phyloP scores from a whole-genome alignment of 2,888 invertebrate genomes.

The Philonicus albiceps region DNA sequence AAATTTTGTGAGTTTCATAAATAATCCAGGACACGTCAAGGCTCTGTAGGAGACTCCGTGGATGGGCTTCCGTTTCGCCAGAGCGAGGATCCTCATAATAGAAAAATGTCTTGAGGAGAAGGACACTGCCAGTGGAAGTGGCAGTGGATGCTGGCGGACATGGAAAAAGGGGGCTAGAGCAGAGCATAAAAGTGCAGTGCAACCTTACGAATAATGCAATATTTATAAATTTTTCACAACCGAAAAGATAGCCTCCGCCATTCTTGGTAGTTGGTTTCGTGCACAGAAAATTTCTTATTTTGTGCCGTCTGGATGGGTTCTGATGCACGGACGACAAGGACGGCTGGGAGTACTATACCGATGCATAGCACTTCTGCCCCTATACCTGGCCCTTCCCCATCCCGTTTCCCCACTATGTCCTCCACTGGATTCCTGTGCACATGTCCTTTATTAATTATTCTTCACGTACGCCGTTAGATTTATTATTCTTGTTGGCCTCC shows the following conservation, averaged over 20 bases:
- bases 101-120: slow-evolving; percentile 35
- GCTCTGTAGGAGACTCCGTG: slow-evolving; percentile 37
- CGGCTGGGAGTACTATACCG: background rate
- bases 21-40: slow-evolving; percentile 43
- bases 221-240: slow-evolving; percentile 41
- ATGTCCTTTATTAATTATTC: slow-evolving; percentile 50
- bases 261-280: slow-evolving; percentile 31
- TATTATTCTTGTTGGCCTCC: slow-evolving; percentile 37
- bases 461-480: slow-evolving; percentile 38
- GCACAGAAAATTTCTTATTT: slow-evolving; percentile 37
- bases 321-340: slow-evolving; percentile 1
- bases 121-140: background rate
- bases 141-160: background rate
- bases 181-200: slow-evolving; percentile 24
- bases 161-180: background rate
- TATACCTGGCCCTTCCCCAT: background rate
- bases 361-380: background rate
- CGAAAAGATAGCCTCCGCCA: slow-evolving; percentile 28
- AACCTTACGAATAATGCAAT: slow-evolving; percentile 40
- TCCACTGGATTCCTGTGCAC: slow-evolving; percentile 45
- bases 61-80: slow-evolving; percentile 41
- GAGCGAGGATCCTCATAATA: slow-evolving; percentile 33
- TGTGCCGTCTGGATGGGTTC: slow-evolving; percentile 13
- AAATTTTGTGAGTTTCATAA: slow-evolving; percentile 39
- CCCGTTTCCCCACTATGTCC: background rate